Evolutionary conservation across 1,140 invertebrate genomes (phyloP), one percentile per base, ranked within the genome.

Genomic region (Aplysia californica): DNA sequence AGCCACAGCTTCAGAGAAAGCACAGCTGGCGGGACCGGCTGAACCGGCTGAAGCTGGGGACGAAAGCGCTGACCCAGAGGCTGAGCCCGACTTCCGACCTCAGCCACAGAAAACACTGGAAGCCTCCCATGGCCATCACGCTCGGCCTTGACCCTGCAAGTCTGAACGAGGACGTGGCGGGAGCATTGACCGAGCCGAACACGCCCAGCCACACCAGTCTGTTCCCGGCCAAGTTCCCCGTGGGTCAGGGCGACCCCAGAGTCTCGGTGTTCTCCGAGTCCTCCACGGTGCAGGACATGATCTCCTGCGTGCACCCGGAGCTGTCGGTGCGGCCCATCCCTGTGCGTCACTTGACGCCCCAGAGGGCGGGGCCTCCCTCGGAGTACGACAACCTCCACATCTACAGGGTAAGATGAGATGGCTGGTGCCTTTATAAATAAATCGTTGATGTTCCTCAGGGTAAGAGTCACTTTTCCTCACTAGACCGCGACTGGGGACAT

Each of bases 321-420:
- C 80, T 91, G 35, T 81, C 84, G 6, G 79, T 91, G 1, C 76
- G 75, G 58, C 86, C 86, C 1, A 59, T 86, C 3, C 65, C 35
- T 72, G 29, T 20, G 55, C 76, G 80, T 4, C 23, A 58, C 29
- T 68, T 86, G 23, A 82, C 83, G 31, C 59, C 75, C 21, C 61
- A 75, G 90, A 33, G 88, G 88, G 26, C 80, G 88, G 89, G 69
- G 90, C 90, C 93, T 21, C 93, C 94, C 76, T 95, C 94, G 2
- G 93, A 94, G 41, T 95, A 95, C 86, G 94, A 95, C 85, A 90
- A 91, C 84, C 73, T 90, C 15, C 74, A 72, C 5, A 50, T 61
- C 20, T 72, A 72, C 39, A 33, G 70, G 15, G 70, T 64, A 67
- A 78, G 39, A 50, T n/a, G n/a, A n/a, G n/a, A n/a, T n/a, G n/a